phyloP scores from a whole-genome alignment of 2,888 invertebrate species.

The Rhimphoctona megacephalus region DNA sequence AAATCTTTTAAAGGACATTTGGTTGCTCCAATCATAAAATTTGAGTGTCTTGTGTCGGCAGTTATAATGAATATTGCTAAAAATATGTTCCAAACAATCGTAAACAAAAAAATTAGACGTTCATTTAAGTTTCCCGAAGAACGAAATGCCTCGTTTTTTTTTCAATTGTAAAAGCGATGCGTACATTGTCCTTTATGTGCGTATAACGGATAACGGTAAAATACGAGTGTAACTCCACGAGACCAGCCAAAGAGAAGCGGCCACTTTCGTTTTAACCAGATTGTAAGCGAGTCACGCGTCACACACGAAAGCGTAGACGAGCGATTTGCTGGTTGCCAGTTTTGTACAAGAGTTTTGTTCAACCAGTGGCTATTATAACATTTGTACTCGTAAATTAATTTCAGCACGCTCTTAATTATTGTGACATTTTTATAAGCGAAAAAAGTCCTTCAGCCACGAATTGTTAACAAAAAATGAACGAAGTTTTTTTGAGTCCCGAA shows the following conservation, averaged over 20 bases:
- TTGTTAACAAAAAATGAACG: not conserved
- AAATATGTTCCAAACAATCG: not conserved
- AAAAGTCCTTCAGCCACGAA: not conserved
- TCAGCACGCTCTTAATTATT: not conserved
- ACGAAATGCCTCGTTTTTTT: slow-evolving; percentile 17
- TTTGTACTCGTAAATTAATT: not conserved
- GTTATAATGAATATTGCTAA: not conserved
- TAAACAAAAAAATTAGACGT: not conserved
- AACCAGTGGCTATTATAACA: not conserved
- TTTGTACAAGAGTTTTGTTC: slow-evolving; percentile 20
- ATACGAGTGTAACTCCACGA: slow-evolving; percentile 25
- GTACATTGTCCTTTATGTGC: slow-evolving; percentile 46
- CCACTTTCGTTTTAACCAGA: slow-evolving; percentile 73
- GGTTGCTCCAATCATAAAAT: too few relatives aligned
- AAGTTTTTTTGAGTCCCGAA: not conserved
- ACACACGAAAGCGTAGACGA: slow-evolving; percentile 54
- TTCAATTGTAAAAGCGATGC: slow-evolving; percentile 42
- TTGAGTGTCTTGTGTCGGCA: too few relatives aligned
- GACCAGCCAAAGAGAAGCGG: slow-evolving; percentile 54
- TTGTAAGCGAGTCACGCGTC: slow-evolving; percentile 65
- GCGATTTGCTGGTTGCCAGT: slow-evolving; percentile 31
- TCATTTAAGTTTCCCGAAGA: not conserved
- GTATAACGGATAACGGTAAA: slow-evolving; percentile 66
- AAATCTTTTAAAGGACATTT: too few relatives aligned
- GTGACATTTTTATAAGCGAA: not conserved